These are phyloP conservation scores for Sesia apiformis DNA, from an alignment of 2,888 invertebrate species.

Conservation along the genomic window DNA sequence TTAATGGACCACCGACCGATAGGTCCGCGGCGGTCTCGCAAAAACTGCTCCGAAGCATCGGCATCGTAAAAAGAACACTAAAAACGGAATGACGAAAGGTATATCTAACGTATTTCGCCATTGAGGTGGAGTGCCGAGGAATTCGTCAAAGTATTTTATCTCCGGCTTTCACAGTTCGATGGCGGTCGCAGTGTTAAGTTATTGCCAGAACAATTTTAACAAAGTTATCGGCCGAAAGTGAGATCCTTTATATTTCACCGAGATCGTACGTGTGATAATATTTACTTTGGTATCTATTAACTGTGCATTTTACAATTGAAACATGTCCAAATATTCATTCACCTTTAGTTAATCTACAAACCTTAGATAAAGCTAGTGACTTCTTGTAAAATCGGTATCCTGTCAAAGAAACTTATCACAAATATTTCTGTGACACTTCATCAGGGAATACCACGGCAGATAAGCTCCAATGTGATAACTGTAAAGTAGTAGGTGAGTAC, in stretches of 20 bases:
- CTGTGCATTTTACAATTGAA: no score
- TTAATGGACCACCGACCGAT: constrained; percentile 68
- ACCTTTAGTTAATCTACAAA: no score
- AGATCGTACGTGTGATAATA: no score
- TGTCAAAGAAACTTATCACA: no score
- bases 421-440: no score
- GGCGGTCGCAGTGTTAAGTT: constrained; percentile 59
- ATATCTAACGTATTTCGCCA: constrained; percentile 40
- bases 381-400: no score
- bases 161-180: constrained; percentile 62
- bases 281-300: no score
- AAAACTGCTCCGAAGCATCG: constrained; percentile 50
- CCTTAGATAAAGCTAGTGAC: no score
- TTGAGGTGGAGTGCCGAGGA: constrained; percentile 53
- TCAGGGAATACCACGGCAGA: no score
- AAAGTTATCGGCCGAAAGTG: constrained; percentile 49
- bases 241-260: constrained; percentile 19
- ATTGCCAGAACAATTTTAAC: constrained; percentile 21
- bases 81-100: constrained; percentile 28
- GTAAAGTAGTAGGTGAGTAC: no score
- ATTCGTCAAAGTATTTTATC: constrained; percentile 69
- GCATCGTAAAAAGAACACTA: constrained; percentile 50
- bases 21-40: constrained; percentile 38
- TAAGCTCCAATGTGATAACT: no score
- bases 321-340: no score